phyloP scores from a whole-genome alignment of 2,797 vertebrate genomes.

The Spheniscus humboldti region DNA sequence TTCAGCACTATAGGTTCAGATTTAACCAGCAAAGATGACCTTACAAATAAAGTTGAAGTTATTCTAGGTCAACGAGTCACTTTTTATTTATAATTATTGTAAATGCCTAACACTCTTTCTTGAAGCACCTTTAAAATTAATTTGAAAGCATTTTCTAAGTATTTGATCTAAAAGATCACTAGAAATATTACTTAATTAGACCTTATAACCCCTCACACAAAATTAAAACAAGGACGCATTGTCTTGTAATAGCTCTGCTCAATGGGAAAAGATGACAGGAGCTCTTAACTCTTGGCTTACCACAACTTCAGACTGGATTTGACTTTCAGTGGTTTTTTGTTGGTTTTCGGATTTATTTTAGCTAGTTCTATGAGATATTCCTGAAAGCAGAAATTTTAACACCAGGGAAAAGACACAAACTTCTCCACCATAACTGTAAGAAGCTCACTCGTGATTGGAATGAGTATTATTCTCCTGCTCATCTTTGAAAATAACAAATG shows the following conservation, averaged over 20 bases:
- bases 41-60: neutral
- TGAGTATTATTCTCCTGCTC: too few relatives aligned
- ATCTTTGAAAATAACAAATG: neutral
- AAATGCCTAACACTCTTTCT: neutral
- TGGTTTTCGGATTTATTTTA: neutral
- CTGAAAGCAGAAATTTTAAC: neutral
- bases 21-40: neutral
- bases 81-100: neutral
- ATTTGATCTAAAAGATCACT: neutral
- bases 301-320: neutral
- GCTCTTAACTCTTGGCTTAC: neutral
- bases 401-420: neutral
- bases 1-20: neutral
- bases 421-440: neutral
- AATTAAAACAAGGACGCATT: neutral
- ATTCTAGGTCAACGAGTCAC: neutral
- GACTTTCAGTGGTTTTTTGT: neutral
- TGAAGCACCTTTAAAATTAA: neutral
- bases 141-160: neutral
- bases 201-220: neutral
- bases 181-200: neutral
- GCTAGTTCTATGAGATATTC: neutral
- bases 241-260: neutral
- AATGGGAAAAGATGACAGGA: neutral
- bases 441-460: neutral